phyloP scores from a whole-genome alignment of 1,140 invertebrate species.

The Drosophila pseudoobscura region DNA sequence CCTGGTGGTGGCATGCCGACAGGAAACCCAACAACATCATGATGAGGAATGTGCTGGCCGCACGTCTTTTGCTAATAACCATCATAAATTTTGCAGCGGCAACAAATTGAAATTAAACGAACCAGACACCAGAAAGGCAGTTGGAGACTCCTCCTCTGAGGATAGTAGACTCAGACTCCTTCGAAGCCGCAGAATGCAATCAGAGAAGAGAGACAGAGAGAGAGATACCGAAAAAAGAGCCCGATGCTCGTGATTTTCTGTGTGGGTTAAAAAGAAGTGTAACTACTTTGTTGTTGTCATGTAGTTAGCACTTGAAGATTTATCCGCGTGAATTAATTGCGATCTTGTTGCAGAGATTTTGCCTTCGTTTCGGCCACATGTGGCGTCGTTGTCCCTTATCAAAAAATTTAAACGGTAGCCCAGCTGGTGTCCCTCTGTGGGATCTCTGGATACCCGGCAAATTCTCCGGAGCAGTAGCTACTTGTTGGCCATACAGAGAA shows the following conservation, averaged over 20 bases:
- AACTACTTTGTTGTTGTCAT: constrained; percentile 83
- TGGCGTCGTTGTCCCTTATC: constrained; percentile 68
- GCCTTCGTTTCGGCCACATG: constrained; percentile 58
- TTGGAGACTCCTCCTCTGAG: constrained; percentile 2
- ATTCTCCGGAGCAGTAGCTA: constrained; percentile 45
- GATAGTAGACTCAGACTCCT: constrained; percentile 10
- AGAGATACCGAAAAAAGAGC: not conserved
- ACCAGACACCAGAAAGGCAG: constrained; percentile 36
- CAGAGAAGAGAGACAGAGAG: constrained; percentile 35
- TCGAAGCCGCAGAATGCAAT: constrained; percentile 74
- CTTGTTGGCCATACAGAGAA: constrained; percentile 70
- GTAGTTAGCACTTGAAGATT: constrained; percentile 84
- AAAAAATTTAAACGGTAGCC: constrained; percentile 81
- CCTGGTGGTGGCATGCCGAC: constrained; percentile 32
- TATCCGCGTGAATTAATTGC: constrained; percentile 83
- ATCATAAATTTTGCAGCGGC: constrained; percentile 79
- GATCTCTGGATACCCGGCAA: constrained; percentile 7
- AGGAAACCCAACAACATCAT: constrained; percentile 50
- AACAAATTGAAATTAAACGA: constrained; percentile 83
- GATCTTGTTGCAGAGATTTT: constrained; percentile 76
- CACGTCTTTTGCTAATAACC: constrained; percentile 83
- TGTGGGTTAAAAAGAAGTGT: constrained; percentile 54
- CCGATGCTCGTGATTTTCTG: constrained; percentile 47
- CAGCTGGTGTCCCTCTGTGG: constrained; percentile 57
- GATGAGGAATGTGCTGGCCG: constrained; percentile 78